Evolutionary conservation across 2,113 vertebrate species (phyloP), one percentile per base, ranked within the genome.

Genomic region (Saccopteryx leptura): DNA sequence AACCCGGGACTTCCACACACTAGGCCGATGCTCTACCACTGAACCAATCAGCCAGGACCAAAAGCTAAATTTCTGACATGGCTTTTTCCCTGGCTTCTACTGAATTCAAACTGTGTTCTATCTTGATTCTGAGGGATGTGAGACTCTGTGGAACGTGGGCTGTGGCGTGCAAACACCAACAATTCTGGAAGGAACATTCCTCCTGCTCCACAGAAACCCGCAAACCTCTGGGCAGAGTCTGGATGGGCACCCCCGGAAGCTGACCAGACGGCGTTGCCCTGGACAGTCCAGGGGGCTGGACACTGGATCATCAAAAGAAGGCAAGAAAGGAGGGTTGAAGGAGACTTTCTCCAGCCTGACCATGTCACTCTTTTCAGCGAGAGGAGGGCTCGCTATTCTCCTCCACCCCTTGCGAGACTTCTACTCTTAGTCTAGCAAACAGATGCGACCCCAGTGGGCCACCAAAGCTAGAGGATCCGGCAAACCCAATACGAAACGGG

Each of bases 341-440:
- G 14, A 63, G 9, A 33, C 1, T 28, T 19, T 60, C 6, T 28
- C 0, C 5, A 5, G 1, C 28, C 28, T 58, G 7, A 15, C 23
- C 9, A 0, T 0, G 12, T 7, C 11, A 21, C 23, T 2, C 4
- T 24, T 26, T 31, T 23, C 63, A 56, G 7, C 19, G 9, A 14
- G 1, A 60, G 5, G 18, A n/a, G 15, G 7, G 15, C 80, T 26
- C 21, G 3, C 1, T 18, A 52, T 58, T 33, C 4, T 10, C 15
- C 76, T 31, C 90, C 33, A 75, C 31, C 1, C 1, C 23, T 28
- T 28, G 4, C 24, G 84, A 61, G n/a, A 28, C 33, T 15, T 28
- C 17, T 4, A 24, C 5, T 65, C 14, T 23, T 7, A 60, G 8
- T 69, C 26, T 31, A 26, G 2, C 14, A 46, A 33, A 56, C 8